Evolutionary conservation across 2,113 vertebrate species (phyloP).

Genomic region (Odobenus rosmarus): DNA sequence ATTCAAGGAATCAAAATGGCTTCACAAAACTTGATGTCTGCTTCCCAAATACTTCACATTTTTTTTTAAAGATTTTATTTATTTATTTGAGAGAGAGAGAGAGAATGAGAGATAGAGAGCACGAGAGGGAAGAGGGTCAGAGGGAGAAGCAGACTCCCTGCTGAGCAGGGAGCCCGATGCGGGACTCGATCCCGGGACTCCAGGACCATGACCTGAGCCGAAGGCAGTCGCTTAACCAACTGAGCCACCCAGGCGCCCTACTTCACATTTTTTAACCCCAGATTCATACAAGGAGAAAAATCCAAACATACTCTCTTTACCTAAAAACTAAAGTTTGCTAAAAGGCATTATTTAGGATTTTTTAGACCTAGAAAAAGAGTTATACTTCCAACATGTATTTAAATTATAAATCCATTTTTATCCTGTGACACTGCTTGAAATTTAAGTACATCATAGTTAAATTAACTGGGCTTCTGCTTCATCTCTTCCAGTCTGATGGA

Average conservation of each 20-base stretch:
- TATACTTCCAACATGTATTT: neutral
- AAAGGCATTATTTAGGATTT: slow-evolving; percentile 36
- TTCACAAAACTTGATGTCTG: slow-evolving; percentile 34
- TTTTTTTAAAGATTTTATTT: no score
- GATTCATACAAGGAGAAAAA: slow-evolving; percentile 19
- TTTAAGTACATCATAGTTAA: neutral
- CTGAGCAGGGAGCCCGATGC: no score
- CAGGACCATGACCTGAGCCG: no score
- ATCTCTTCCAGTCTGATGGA: slow-evolving; percentile 44
- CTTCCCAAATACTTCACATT: slow-evolving; percentile 59
- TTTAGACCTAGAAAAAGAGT: slow-evolving; percentile 44
- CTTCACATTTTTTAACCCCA: slow-evolving; percentile 31
- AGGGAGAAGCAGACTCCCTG: no score
- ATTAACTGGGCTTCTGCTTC: neutral
- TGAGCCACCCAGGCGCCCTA: no score
- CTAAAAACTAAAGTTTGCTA: slow-evolving; percentile 50
- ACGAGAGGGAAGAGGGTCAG: no score
- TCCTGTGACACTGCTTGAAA: neutral
- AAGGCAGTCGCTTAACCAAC: no score
- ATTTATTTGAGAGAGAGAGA: no score
- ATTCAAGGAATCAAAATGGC: slow-evolving; percentile 60
- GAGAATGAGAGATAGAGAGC: no score
- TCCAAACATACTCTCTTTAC: slow-evolving; percentile 1
- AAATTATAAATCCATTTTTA: slow-evolving; percentile 53
- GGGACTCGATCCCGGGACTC: no score